A percentile compares a stretch with the other conserved stretches of the same genome.
phyloP scores from a whole-genome alignment of 2,888 invertebrate genomes.

The Metopia argyrocephala region DNA sequence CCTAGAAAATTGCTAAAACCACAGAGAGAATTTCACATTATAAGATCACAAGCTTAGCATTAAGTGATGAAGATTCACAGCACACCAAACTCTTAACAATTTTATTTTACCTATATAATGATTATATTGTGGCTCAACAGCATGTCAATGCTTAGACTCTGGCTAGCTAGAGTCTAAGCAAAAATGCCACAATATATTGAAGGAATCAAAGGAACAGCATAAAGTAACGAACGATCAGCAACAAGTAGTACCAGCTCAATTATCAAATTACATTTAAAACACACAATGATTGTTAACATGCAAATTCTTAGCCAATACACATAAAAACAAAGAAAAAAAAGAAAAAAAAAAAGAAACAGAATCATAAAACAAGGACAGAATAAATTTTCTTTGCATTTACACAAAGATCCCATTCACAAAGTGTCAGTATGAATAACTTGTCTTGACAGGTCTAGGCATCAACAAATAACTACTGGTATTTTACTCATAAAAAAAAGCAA shows the following conservation, averaged over 20 bases:
- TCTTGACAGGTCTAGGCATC: slow-evolving; percentile 61
- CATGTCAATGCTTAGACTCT: slow-evolving; percentile 5
- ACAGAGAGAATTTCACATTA: too few species aligned
- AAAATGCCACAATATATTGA: slow-evolving; percentile 15
- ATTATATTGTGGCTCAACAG: slow-evolving; percentile 12
- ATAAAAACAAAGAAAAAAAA: too few species aligned
- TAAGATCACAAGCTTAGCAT: neutral
- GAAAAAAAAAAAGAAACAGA: too few species aligned
- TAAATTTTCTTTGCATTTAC: slow-evolving; percentile 36
- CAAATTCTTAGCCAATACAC: slow-evolving; percentile 43
- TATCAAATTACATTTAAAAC: slow-evolving; percentile 62
- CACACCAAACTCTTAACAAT: slow-evolving; percentile 12
- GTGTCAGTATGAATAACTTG: slow-evolving; percentile 60
- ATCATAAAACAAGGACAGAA: too few species aligned
- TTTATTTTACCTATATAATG: slow-evolving; percentile 15
- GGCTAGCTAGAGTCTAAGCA: neutral
- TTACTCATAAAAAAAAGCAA: neutral
- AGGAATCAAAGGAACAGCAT: neutral
- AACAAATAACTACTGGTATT: slow-evolving; percentile 60
- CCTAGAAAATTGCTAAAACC: slow-evolving; percentile 63
- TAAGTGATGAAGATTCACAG: neutral
- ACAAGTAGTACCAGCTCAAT: slow-evolving; percentile 56
- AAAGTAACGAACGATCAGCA: neutral
- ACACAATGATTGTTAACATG: slow-evolving; percentile 58
- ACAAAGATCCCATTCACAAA: slow-evolving; percentile 44